These are phyloP conservation scores for Meloidogyne floridensis DNA, from an alignment of 1,140 invertebrate species.

Conservation along the genomic window DNA sequence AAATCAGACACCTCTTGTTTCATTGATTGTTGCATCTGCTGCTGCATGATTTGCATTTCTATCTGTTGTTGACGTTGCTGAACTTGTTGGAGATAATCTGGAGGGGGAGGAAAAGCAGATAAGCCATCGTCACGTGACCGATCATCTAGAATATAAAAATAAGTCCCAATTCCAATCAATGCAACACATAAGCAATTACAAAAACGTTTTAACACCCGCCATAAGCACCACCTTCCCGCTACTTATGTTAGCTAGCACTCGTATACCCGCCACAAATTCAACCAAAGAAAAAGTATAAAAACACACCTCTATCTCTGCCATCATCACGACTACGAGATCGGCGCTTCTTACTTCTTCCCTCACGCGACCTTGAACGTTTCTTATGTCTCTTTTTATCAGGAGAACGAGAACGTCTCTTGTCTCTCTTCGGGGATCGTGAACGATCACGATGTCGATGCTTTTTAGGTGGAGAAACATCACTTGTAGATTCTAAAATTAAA, in stretches of 20 bases:
- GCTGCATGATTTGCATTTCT: conserved; percentile 19
- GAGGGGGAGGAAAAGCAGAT: conserved; percentile 20
- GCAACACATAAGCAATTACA: too few species aligned
- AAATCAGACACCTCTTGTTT: neutral
- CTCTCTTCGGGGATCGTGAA: conserved; percentile 27
- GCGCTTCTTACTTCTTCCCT: conserved; percentile 23
- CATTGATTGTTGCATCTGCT: conserved; percentile 2
- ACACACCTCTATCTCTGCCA: conserved; percentile 5
- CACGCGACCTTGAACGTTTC: conserved; percentile 21
- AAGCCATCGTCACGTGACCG: neutral
- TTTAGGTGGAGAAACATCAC: conserved; percentile 9
- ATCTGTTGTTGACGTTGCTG: conserved; percentile 27
- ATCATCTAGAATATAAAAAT: too few species aligned
- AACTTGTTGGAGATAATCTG: conserved; percentile 28
- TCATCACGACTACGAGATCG: conserved; percentile 16
- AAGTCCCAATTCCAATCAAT: too few species aligned
- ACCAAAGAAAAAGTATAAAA: too few species aligned
- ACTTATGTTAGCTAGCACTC: too few species aligned
- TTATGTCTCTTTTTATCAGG: conserved; percentile 31
- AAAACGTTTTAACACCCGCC: too few species aligned
- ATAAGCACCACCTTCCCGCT: too few species aligned
- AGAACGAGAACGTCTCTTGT: conserved; percentile 23
- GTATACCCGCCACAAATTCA: too few species aligned
- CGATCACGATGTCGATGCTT: conserved; percentile 15
- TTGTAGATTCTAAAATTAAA: neutral